Base-by-base conservation (phyloP, 1,140 invertebrate species). In the Lerema accius region DNA sequence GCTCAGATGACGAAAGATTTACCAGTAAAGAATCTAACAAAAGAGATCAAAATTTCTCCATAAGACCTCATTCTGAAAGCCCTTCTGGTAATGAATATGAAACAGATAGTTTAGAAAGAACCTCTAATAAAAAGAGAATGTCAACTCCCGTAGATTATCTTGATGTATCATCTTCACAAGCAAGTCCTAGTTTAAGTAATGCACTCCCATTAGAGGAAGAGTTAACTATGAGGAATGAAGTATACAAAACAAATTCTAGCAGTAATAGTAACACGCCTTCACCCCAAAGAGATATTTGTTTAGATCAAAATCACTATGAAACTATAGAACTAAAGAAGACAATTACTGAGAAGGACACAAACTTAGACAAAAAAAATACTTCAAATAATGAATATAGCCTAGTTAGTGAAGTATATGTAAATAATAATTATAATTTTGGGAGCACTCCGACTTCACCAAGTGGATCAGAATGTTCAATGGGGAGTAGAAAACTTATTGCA, bases 361-460 rank as follows among this genome's bases (percentile, higher is more conserved):
- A 56, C 19, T 17, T 5, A 66, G 28, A 49, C 39, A 56, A 49
- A 45, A 28, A 56, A 63, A 63, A 51, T 56, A 61, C 53, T 50
- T 35, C 43, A 32, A 77, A 76, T 26, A 76, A 63, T 50, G 92
- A 92, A 37, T 95, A 95, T 60, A 94, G 93, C 69, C 81, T 95
- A 64, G 94, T 95, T 0, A 95, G 94, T 69, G 95, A 95, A 84
- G 95, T 95, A 0, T 95, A 96, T 68, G 95, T 95, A 0, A 95
- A 95, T 78, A 95, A 95, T 70, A 94, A 93, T n/a, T 95, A 95
- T 70, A 93, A 93, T 72, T 93, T 92, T 73, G 92, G 93, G 13
- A 95, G 94, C 74, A 80, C 90, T 3, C 92, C 92, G 11, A 92
- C 92, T 16, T 91, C 92, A 7, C 93, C 94, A 0, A 92, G 91